These are phyloP conservation scores for Schizothorax lantsangensis DNA, from an alignment of 2,797 vertebrate species.

Conservation along the genomic window DNA sequence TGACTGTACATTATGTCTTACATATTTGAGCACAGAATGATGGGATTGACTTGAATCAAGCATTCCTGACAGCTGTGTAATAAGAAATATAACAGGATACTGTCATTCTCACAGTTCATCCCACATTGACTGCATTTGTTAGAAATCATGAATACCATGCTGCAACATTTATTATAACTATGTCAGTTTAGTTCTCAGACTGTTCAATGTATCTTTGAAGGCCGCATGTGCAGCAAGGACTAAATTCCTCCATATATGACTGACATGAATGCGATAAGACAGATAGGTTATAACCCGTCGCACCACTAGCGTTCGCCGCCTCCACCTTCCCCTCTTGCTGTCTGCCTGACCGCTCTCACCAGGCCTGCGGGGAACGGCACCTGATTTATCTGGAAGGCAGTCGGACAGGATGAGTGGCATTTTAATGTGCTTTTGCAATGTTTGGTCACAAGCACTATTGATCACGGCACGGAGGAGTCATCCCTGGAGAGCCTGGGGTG, in stretches of 20 bases:
- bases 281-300: constrained; percentile 45
- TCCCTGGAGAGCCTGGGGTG: constrained; percentile 61
- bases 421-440: constrained; percentile 87
- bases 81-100: background rate
- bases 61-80: background rate
- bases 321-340: constrained; percentile 62
- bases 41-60: background rate
- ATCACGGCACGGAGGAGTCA: constrained; percentile 72
- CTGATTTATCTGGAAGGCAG: constrained; percentile 82
- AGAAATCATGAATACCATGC: constrained; percentile 44
- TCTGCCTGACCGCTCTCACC: constrained; percentile 53
- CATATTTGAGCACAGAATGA: background rate
- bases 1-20: background rate
- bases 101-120: background rate
- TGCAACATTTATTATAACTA: constrained; percentile 36
- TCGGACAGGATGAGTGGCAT: constrained; percentile 81
- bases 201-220: constrained; percentile 48
- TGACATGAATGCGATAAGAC: constrained; percentile 56
- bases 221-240: constrained; percentile 46
- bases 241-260: constrained; percentile 32
- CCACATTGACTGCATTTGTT: background rate
- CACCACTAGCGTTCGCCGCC: constrained; percentile 17
- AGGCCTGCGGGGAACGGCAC: constrained; percentile 74
- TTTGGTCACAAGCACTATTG: constrained; percentile 86
- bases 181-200: constrained; percentile 18